Base-by-base conservation (phyloP, 2,888 invertebrate species). In the Patella depressa region DNA sequence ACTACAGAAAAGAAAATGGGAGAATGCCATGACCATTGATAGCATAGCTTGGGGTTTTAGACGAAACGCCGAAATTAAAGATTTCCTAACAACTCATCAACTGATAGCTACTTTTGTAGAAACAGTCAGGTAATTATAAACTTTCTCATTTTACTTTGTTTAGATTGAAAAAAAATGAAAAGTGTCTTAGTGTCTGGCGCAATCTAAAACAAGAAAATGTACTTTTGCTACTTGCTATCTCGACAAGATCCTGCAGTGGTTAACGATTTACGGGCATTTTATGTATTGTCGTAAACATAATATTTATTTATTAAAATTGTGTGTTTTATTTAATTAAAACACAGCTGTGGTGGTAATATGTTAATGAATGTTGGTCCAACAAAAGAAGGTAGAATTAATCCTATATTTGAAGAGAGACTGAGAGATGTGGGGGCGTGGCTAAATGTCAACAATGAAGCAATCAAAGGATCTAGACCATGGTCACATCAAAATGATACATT, bases 11-110 rank as follows among this genome's bases (percentile, higher is more conserved):
- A 96, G 96, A 87, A 98, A 98, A 92, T 98, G 97, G 97, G 98
- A 98, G 91, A 97, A 97, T 90, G 96, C 95, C 17, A 95, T 97
- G 93, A 96, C 97, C 0, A 92, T 98, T 55, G 98, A 98, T 87
- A 94, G 93, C 83, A 87, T 92, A 45, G 96, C 97, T 0, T 98
- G 97, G 97, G 97, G 97, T 0, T 96, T 94, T 89, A 93, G 96
- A 71, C 93, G 95, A 83, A 94, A 96, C 87, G 94, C 96, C 19
- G 91, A 92, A 2, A 85, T 96, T 0, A 89, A 92, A 9, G 95
- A 96, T 85, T 95, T 95, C 84, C 91, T 95, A 81, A 94, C 94
- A 1, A 81, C 78, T 19, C 78, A 84, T 17, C 77, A 82, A 7
- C 72, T 85, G 15, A 73, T 80, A 12, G 57, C 73, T 19, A 75